These are phyloP conservation scores for Aromia moschata DNA, from an alignment of 2,888 invertebrate genomes.

Conservation along the genomic window DNA sequence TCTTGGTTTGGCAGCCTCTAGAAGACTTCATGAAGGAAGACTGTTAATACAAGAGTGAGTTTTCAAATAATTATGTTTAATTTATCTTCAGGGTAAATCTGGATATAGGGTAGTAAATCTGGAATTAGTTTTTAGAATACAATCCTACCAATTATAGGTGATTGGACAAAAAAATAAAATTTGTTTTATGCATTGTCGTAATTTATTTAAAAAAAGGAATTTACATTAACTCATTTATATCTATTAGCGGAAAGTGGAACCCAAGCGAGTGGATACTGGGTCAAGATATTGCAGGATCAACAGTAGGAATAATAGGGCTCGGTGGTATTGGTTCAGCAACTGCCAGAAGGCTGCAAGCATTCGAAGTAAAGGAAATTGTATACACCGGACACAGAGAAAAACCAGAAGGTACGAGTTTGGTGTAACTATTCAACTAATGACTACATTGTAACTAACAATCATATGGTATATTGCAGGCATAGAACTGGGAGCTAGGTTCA, in stretches of 20 bases:
- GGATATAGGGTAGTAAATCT: too few relatives aligned
- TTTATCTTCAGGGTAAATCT: too few relatives aligned
- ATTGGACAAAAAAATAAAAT: too few relatives aligned
- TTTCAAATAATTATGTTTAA: too few relatives aligned
- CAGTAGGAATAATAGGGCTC: conserved; percentile 84
- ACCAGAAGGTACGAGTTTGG: conserved; percentile 67
- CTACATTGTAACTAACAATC: neutral
- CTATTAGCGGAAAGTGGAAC: conserved; percentile 17
- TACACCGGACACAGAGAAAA: conserved; percentile 79
- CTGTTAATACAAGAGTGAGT: conserved; percentile 71
- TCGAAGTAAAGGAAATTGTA: conserved; percentile 75
- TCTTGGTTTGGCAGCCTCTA: conserved; percentile 77
- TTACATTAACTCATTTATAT: too few relatives aligned
- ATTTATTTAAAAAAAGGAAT: too few relatives aligned
- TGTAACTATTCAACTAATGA: neutral
- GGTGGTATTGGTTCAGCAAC: conserved; percentile 83
- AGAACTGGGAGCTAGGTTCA: conserved; percentile 70
- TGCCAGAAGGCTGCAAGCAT: conserved; percentile 75
- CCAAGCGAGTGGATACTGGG: conserved; percentile 79
- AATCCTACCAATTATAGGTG: too few relatives aligned
- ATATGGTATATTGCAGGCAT: conserved; percentile 57
- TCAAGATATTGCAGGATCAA: conserved; percentile 78
- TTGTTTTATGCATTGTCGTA: too few relatives aligned
- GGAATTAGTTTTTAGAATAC: too few relatives aligned
- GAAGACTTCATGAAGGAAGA: conserved; percentile 81